These are phyloP conservation scores for Crambe crambe DNA, from an alignment of 37 sponge, comb jelly and placozoan genomes.

Conservation along the genomic window DNA sequence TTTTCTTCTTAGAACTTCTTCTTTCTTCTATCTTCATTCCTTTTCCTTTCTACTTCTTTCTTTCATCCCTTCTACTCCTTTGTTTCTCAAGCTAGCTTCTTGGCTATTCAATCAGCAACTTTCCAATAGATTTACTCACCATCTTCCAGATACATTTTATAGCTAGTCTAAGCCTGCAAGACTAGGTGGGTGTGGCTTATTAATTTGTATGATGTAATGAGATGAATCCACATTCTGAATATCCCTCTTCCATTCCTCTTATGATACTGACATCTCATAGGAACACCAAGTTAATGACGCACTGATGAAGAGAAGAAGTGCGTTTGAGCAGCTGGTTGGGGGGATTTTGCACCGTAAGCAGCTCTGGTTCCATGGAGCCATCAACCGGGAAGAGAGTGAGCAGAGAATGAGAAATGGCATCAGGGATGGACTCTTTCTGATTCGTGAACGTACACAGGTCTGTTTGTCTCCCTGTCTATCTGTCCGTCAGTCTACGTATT, in stretches of 20 bases:
- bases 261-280: constrained; percentile 14
- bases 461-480: no score
- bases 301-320: constrained; percentile 58
- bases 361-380: constrained; percentile 87
- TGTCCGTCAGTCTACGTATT: no score
- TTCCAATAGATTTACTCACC: no score
- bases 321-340: constrained; percentile 86
- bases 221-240: no score
- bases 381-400: constrained; percentile 82
- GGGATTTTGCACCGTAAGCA: constrained; percentile 82
- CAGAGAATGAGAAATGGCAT: constrained; percentile 46
- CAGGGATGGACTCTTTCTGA: constrained; percentile 71
- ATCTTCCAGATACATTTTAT: no score
- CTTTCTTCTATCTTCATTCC: not conserved
- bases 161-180: no score
- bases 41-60: not conserved
- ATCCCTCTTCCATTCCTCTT: not conserved
- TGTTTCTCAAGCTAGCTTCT: no score
- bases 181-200: no score
- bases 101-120: no score
- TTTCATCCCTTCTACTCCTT: not conserved
- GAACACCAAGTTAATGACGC: constrained; percentile 82
- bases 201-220: no score
- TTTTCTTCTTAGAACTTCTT: not conserved
- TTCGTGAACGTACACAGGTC: constrained; percentile 70